A percentile compares a stretch with the other conserved stretches of the same genome.
phyloP scores from a whole-genome alignment of 2,113 vertebrate species.

The Peromyscus polionotus region DNA sequence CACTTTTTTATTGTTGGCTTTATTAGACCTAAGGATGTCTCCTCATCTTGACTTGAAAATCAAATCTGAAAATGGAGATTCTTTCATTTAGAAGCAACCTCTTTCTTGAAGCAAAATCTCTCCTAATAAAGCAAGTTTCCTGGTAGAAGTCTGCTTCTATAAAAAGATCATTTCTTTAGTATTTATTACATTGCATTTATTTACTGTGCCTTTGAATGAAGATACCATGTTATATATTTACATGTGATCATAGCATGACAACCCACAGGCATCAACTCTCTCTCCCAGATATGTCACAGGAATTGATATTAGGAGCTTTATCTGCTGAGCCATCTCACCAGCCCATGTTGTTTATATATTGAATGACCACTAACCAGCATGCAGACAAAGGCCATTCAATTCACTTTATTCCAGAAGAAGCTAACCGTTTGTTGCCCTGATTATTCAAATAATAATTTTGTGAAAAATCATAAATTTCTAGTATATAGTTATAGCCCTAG shows the following conservation, averaged over 20 bases:
- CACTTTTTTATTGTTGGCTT: not conserved
- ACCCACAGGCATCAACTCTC: no score
- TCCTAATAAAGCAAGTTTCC: not conserved
- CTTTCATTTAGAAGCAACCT: not conserved
- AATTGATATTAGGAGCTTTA: not conserved
- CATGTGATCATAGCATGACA: not conserved
- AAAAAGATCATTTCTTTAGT: not conserved
- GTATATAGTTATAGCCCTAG: not conserved
- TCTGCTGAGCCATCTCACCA: not conserved
- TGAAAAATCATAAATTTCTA: not conserved
- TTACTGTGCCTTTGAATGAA: not conserved
- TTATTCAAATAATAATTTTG: constrained; percentile 14
- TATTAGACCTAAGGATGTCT: not conserved
- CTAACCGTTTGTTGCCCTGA: not conserved
- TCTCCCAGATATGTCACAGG: not conserved
- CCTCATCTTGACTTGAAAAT: not conserved
- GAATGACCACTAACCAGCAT: not conserved
- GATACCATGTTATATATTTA: not conserved
- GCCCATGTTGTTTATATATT: not conserved
- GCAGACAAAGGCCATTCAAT: not conserved
- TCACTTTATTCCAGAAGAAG: not conserved
- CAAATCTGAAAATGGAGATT: not conserved
- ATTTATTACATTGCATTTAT: not conserved
- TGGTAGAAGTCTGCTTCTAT: not conserved
- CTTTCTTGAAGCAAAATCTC: not conserved